Evolutionary conservation across 2,113 vertebrate genomes (phyloP).

Genomic region (Nestor notabilis): DNA sequence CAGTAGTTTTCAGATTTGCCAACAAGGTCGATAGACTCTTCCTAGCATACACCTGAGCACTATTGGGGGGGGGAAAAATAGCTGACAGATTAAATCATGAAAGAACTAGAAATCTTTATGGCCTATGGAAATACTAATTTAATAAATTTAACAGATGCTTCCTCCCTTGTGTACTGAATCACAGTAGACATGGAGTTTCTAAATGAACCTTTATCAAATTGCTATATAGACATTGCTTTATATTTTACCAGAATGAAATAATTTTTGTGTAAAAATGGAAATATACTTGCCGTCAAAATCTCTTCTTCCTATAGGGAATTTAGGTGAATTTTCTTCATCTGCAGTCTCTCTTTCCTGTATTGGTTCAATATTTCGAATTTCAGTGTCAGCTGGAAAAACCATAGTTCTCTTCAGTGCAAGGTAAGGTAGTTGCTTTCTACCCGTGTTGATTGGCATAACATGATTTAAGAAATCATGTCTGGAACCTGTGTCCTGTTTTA

Average conservation of each 20-base stretch:
- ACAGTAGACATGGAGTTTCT: not conserved
- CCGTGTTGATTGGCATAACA: slow-evolving; percentile 56
- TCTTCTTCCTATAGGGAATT: slow-evolving; percentile 81
- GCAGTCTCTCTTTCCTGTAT: slow-evolving; percentile 77
- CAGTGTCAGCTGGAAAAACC: slow-evolving; percentile 69
- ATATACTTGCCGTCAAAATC: slow-evolving; percentile 86
- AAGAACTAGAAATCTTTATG: not conserved
- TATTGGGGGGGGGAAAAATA: slow-evolving; percentile 39
- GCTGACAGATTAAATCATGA: not conserved
- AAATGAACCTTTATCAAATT: not conserved
- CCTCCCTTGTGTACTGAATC: not conserved
- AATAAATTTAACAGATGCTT: not conserved
- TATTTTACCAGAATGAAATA: not conserved
- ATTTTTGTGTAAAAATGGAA: not conserved
- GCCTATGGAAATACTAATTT: not conserved
- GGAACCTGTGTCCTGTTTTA: slow-evolving; percentile 66
- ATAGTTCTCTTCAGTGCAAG: slow-evolving; percentile 72
- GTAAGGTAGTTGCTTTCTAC: slow-evolving; percentile 65
- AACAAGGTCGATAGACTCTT: slow-evolving; percentile 94
- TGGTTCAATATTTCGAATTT: slow-evolving; percentile 70
- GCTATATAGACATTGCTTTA: not conserved
- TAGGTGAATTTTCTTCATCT: slow-evolving; percentile 76
- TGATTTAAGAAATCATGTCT: slow-evolving; percentile 64
- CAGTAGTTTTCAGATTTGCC: slow-evolving; percentile 78
- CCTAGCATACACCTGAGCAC: slow-evolving; percentile 96